A percentile compares a stretch with the other conserved stretches of the same genome.
Conservation (phyloP, 2,888 invertebrate genomes). For the Operophtera brumata region DNA sequence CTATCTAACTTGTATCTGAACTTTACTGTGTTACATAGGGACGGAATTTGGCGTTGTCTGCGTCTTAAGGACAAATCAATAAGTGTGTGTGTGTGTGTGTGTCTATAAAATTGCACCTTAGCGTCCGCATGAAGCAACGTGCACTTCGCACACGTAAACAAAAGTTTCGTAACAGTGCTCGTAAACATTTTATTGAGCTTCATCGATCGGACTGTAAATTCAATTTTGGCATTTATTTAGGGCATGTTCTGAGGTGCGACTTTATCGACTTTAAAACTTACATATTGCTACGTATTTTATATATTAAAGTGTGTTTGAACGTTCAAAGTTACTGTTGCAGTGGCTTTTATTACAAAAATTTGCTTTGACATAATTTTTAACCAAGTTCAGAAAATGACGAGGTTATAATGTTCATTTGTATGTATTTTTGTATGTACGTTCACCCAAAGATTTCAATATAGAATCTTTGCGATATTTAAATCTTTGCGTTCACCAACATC, state of each 20-base stretch:
- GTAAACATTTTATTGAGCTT: constrained; percentile 61
- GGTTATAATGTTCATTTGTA: too few relatives aligned
- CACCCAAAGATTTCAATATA: too few relatives aligned
- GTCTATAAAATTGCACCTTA: constrained; percentile 22
- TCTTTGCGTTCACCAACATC: too few relatives aligned
- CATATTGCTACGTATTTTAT: too few relatives aligned
- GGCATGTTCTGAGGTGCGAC: constrained; percentile 38
- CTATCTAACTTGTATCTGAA: too few relatives aligned
- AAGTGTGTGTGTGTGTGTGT: not conserved
- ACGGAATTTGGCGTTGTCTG: too few relatives aligned
- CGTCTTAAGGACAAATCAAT: not conserved
- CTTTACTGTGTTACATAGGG: too few relatives aligned
- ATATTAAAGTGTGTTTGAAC: too few relatives aligned
- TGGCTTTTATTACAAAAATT: constrained; percentile 3
- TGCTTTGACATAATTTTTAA: constrained; percentile 7
- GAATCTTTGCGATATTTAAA: too few relatives aligned
- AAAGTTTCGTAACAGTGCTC: constrained; percentile 53
- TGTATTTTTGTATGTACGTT: too few relatives aligned
- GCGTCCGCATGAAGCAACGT: constrained; percentile 35
- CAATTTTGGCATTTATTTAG: constrained; percentile 48
- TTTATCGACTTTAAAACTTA: constrained; percentile 29
- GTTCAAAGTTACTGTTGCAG: not conserved
- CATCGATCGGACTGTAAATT: constrained; percentile 52
- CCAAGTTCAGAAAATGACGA: too few relatives aligned
- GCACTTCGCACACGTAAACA: constrained; percentile 36